These are phyloP conservation scores for Asteroscopus sphinx DNA, from an alignment of 2,888 invertebrate species.

Conservation along the genomic window DNA sequence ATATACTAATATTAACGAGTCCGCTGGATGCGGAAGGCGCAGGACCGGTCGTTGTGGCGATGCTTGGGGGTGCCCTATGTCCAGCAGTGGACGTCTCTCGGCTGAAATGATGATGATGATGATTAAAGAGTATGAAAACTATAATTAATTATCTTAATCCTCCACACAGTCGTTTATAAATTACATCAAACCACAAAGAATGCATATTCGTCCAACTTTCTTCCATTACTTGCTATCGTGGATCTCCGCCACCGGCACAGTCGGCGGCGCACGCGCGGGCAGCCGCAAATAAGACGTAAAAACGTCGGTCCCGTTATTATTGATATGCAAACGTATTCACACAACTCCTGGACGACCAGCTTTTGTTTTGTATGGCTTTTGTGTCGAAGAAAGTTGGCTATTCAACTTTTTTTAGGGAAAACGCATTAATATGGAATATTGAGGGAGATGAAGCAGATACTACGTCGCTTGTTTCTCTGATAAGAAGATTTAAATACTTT, in stretches of 20 bases:
- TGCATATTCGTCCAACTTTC: constrained; percentile 11
- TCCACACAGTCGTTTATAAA: constrained; percentile 1
- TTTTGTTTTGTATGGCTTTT: constrained; percentile 16
- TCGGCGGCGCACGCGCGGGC: constrained; percentile 39
- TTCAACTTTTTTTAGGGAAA: constrained; percentile 27
- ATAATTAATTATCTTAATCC: constrained; percentile 1
- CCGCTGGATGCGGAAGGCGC: too few species aligned
- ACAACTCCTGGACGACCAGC: constrained; percentile 21
- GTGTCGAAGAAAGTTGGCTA: constrained; percentile 4
- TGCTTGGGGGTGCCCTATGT: too few species aligned
- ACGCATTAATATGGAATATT: not conserved
- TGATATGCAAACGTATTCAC: constrained; percentile 55
- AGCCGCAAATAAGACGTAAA: constrained; percentile 38
- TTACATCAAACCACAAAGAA: constrained; percentile 4
- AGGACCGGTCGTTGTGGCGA: too few species aligned
- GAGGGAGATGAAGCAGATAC: not conserved
- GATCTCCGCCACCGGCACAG: constrained; percentile 48
- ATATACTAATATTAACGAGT: too few species aligned
- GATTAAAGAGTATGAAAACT: too few species aligned
- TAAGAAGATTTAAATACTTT: not conserved
- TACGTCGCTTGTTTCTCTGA: not conserved
- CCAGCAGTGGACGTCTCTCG: too few species aligned
- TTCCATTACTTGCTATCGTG: constrained; percentile 24
- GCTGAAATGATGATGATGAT: too few species aligned
- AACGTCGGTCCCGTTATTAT: constrained; percentile 52